Evolutionary conservation across 2,797 vertebrate species (phyloP).

Genomic region (Lepus oiostolus): DNA sequence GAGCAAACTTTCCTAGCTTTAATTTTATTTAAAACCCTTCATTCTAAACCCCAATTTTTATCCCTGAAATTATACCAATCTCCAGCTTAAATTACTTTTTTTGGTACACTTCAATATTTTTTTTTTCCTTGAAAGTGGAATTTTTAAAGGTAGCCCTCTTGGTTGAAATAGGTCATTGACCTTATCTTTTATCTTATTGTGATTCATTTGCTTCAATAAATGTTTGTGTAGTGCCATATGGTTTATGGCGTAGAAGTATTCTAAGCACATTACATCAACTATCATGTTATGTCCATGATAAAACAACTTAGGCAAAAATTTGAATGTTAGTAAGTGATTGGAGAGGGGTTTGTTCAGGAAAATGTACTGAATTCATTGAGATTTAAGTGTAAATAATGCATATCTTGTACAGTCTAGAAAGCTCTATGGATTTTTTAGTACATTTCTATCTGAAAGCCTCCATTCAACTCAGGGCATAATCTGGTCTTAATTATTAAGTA

Average conservation of each 20-base stretch:
- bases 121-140: conserved; percentile 27
- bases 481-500: conserved; percentile 83
- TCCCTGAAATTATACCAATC: not conserved
- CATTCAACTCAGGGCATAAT: not conserved
- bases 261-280: not conserved
- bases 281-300: conserved; percentile 14
- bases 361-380: not conserved
- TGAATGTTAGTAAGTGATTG: conserved; percentile 65
- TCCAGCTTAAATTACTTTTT: conserved; percentile 45
- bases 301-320: conserved; percentile 57
- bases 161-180: conserved; percentile 14
- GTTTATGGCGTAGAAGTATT: conserved; percentile 61
- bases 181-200: not conserved
- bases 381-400: conserved; percentile 53
- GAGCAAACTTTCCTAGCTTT: not conserved
- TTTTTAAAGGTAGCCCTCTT: conserved; percentile 48
- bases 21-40: conserved; percentile 66
- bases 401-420: conserved; percentile 24
- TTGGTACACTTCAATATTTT: not conserved
- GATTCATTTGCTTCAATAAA: conserved; percentile 58
- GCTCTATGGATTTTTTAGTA: not conserved
- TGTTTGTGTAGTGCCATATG: conserved; percentile 26
- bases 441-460: not conserved
- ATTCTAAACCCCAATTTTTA: not conserved
- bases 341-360: conserved; percentile 52